These are phyloP conservation scores for Bufo bufo DNA, from an alignment of 2,113 vertebrate genomes.

Conservation along the genomic window DNA sequence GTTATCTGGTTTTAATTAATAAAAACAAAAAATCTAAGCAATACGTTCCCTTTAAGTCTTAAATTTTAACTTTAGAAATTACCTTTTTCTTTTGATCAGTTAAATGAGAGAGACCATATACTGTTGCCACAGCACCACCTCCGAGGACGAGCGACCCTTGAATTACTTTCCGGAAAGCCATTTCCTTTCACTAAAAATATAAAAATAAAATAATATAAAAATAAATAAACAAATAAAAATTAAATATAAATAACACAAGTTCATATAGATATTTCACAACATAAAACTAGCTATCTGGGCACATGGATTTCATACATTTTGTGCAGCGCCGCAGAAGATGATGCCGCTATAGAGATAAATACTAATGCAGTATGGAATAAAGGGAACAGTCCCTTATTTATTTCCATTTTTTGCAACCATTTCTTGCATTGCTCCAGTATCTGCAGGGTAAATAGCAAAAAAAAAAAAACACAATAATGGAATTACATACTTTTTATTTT, in stretches of 20 bases:
- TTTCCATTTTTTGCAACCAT: no score
- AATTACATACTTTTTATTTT: no score
- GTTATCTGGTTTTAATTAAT: no score
- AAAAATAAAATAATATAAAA: neutral
- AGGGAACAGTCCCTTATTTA: neutral
- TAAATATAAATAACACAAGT: neutral
- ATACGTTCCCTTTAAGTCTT: neutral
- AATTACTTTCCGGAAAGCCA: constrained; percentile 91
- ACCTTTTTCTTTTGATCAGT: constrained; percentile 88
- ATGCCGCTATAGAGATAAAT: neutral
- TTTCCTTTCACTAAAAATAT: constrained; percentile 68
- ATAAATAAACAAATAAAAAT: no score
- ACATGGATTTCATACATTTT: no score
- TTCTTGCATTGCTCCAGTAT: no score
- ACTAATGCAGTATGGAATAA: neutral
- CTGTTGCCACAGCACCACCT: constrained; percentile 82
- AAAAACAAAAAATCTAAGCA: no score
- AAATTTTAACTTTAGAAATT: constrained; percentile 58
- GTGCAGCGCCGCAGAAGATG: neutral
- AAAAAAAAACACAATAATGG: no score
- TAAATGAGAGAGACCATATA: constrained; percentile 88
- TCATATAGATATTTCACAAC: neutral
- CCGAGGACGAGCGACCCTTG: constrained; percentile 83
- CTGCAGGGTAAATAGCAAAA: no score
- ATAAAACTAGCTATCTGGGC: no score